These are phyloP conservation scores for Peromyscus aztecus DNA, from an alignment of 2,797 vertebrate genomes.

Conservation along the genomic window DNA sequence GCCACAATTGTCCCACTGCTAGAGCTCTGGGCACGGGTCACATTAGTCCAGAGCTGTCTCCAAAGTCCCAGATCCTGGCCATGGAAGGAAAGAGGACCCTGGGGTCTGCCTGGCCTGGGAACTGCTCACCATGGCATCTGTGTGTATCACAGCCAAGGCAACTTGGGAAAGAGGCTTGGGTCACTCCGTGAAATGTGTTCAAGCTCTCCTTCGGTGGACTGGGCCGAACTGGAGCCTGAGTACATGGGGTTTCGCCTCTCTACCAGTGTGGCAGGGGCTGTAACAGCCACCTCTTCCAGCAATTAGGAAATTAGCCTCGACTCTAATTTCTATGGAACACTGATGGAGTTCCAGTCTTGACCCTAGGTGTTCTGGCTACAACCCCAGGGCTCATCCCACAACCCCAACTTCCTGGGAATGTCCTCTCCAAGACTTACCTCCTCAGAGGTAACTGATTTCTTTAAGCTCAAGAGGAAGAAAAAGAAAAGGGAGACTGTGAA, in stretches of 20 bases:
- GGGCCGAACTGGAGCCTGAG: not conserved
- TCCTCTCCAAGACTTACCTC: not conserved
- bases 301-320: not conserved
- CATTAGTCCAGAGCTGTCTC: not conserved
- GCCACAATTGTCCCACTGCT: not conserved
- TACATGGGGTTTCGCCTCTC: not conserved
- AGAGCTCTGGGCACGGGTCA: not conserved
- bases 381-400: rapidly evolving
- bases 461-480: constrained; percentile 76
- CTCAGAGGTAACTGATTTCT: constrained; percentile 63
- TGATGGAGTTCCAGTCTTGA: not conserved
- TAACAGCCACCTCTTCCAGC: not conserved
- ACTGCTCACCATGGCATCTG: not conserved
- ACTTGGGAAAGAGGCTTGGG: not conserved
- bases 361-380: not conserved
- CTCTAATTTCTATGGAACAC: not conserved
- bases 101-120: not conserved
- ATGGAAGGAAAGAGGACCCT: not conserved
- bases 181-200: not conserved
- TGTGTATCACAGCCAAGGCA: not conserved
- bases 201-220: not conserved
- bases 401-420: not conserved
- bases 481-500: constrained; percentile 79
- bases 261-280: rapidly evolving
- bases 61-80: not conserved